A percentile compares a stretch with the other conserved stretches of the same genome.
These are phyloP conservation scores for Paradisaea rubra DNA, from an alignment of 2,113 vertebrate species.

Conservation along the genomic window DNA sequence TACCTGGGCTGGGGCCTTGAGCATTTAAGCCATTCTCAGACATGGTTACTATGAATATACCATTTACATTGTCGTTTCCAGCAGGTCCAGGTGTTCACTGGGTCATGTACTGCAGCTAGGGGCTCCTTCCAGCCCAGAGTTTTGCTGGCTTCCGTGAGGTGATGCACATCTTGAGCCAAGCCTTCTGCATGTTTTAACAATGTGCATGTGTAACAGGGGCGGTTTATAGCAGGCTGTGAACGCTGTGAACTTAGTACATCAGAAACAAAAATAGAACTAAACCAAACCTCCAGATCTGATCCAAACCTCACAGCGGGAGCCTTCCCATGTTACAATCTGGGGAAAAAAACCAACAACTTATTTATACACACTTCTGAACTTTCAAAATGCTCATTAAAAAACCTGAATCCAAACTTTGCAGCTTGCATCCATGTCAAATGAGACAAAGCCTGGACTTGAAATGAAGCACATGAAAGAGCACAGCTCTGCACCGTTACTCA, in stretches of 20 bases:
- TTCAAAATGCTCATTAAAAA: neutral
- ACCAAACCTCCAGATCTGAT: neutral
- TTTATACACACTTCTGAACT: neutral
- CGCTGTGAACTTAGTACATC: neutral
- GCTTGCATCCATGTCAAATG: neutral
- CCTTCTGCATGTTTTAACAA: conserved; percentile 10
- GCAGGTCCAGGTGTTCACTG: neutral
- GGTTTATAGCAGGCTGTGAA: neutral
- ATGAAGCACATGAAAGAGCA: neutral
- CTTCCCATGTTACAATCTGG: neutral
- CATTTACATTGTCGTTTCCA: neutral
- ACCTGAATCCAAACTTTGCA: neutral
- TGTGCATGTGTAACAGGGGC: neutral
- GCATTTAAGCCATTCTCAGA: neutral
- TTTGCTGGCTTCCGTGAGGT: conserved; percentile 6
- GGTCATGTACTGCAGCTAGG: neutral
- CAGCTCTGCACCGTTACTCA: neutral
- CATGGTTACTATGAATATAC: neutral
- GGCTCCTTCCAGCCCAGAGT: neutral
- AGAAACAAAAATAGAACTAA: conserved; percentile 32
- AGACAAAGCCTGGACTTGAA: neutral
- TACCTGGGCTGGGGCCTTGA: neutral
- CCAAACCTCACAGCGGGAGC: conserved; percentile 31
- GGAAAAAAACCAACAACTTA: neutral
- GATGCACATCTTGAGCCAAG: neutral